phyloP scores from a whole-genome alignment of 2,113 vertebrate genomes.

The Anhinga anhinga region DNA sequence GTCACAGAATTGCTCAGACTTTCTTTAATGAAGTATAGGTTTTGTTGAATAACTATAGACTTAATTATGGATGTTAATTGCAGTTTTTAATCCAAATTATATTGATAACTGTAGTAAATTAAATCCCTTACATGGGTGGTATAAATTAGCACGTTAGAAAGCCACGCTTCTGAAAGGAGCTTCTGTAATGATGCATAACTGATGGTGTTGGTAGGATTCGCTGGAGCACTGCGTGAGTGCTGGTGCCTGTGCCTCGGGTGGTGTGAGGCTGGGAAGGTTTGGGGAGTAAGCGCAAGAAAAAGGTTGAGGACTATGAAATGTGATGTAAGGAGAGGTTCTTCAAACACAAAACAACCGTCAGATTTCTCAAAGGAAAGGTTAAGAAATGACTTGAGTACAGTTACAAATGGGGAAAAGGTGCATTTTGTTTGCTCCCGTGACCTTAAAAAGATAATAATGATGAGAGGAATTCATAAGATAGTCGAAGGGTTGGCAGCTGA shows the following conservation, averaged over 20 bases:
- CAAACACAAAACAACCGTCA: neutral
- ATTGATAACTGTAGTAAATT: neutral
- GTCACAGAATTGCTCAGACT: neutral
- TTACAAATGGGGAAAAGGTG: neutral
- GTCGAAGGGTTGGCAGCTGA: neutral
- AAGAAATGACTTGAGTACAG: neutral
- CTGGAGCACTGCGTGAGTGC: neutral
- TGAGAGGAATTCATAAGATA: neutral
- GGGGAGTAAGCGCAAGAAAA: neutral
- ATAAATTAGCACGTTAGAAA: neutral
- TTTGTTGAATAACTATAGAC: neutral
- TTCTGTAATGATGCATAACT: accelerated
- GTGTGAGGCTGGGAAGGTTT: neutral
- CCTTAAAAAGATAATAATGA: neutral
- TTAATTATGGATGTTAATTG: neutral
- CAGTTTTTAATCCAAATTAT: neutral
- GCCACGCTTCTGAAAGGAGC: neutral
- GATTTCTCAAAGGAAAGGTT: neutral
- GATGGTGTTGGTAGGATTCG: neutral
- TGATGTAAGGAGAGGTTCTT: neutral
- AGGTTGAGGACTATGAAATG: neutral
- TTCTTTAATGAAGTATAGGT: neutral
- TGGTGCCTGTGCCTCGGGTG: neutral
- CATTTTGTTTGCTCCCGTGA: neutral
- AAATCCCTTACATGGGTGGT: neutral